Evolutionary conservation across 2,888 invertebrate species (phyloP).

Genomic region (Spilosoma lubricipeda): DNA sequence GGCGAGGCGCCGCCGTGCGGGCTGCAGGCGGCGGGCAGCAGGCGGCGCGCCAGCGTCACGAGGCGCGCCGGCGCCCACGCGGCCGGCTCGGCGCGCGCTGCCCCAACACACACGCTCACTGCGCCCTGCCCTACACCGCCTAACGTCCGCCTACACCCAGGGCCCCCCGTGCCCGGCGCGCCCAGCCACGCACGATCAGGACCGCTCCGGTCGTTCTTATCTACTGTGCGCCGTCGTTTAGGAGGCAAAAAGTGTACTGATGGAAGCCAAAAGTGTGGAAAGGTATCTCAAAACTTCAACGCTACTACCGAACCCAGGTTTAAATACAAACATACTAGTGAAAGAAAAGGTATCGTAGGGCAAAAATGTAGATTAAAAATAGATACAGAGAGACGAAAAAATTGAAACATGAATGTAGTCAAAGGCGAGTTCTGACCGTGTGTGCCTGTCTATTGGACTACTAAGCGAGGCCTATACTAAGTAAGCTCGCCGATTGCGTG

Average conservation of each 20-base stretch:
- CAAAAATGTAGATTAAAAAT: constrained; percentile 13
- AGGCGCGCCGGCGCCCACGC: constrained; percentile 81
- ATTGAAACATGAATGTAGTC: constrained; percentile 10
- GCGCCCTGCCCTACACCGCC: constrained; percentile 40
- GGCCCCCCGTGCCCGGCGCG: constrained; percentile 27
- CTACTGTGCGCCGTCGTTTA: constrained; percentile 10
- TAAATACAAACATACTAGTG: constrained; percentile 40
- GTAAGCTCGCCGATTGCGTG: constrained; percentile 70
- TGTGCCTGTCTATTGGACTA: constrained; percentile 48
- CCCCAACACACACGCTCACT: constrained; percentile 81
- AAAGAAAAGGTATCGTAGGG: constrained; percentile 21
- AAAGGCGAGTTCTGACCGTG: constrained; percentile 50
- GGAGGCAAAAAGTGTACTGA: constrained; percentile 33
- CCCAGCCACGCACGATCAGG: constrained; percentile 50
- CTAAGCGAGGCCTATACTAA: constrained; percentile 63
- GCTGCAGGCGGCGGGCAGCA: constrained; percentile 90
- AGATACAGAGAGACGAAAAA: constrained; percentile 11
- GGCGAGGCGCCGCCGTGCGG: constrained; percentile 90
- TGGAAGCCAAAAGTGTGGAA: constrained; percentile 35
- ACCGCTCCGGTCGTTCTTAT: constrained; percentile 12
- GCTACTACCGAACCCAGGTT: constrained; percentile 42
- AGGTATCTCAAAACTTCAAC: constrained; percentile 31
- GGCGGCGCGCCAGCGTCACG: constrained; percentile 83
- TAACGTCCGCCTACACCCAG: constrained; percentile 56
- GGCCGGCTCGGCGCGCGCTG: constrained; percentile 75